Evolutionary conservation across 1,140 invertebrate genomes (phyloP).

Genomic region (Copidosoma floridanum): DNA sequence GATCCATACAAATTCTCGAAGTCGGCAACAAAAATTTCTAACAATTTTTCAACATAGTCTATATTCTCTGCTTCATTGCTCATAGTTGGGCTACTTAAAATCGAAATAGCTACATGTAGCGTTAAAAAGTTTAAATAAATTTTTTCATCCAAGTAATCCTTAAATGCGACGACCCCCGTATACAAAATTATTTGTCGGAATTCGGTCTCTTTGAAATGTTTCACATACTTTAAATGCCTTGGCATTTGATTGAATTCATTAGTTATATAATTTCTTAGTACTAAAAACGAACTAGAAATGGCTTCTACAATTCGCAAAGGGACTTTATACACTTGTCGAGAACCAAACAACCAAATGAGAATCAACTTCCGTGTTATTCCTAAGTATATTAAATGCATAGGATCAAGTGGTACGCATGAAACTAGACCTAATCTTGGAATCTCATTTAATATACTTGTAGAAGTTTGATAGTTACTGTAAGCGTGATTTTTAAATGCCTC

Average conservation of each 20-base stretch:
- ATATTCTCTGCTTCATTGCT: not conserved
- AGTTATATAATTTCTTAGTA: slow-evolving; percentile 29
- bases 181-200: slow-evolving; percentile 49
- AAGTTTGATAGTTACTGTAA: not conserved
- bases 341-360: slow-evolving; percentile 33
- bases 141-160: slow-evolving; percentile 33
- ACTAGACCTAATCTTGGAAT: not conserved
- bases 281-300: not conserved
- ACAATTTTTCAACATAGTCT: slow-evolving; percentile 13
- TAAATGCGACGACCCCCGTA: slow-evolving; percentile 46
- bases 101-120: slow-evolving; percentile 42
- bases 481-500: not conserved
- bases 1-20: not conserved
- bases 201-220: slow-evolving; percentile 54
- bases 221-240: slow-evolving; percentile 38
- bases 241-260: slow-evolving; percentile 49
- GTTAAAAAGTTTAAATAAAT: slow-evolving; percentile 43
- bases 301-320: not conserved
- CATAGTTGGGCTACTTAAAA: not conserved
- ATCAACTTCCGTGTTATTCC: slow-evolving; percentile 30
- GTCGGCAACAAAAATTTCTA: slow-evolving; percentile 16
- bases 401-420: not conserved
- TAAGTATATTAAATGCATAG: not conserved
- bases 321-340: not conserved
- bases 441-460: not conserved